Base-by-base conservation (phyloP, 1,140 invertebrate genomes). In the Mercenaria mercenaria region DNA sequence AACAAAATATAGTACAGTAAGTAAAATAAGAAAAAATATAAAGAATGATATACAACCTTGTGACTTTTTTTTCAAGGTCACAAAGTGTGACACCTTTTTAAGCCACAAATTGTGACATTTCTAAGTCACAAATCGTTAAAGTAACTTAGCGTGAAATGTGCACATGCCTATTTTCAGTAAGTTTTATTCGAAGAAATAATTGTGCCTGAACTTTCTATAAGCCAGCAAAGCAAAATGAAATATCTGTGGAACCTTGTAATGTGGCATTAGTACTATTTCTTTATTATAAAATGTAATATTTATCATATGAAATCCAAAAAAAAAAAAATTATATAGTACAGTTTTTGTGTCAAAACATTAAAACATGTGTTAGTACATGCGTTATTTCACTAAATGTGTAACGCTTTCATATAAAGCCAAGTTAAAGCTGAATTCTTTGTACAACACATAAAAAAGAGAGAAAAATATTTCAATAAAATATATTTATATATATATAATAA, bases 381-480 rank as follows among this genome's bases (percentile, higher is more conserved):
- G n/a, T n/a, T n/a, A n/a, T n/a, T n/a, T n/a, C n/a, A n/a, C n/a
- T 64, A 39, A 39, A 72, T 29, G 29, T 72, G 34, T 72, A 29
- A 15, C 37, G 32, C 18, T 29, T 72, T 39, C 20, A 72, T 37
- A 23, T 20, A 72, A 72, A 72, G 34, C 67, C 20, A 18, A 20
- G 3, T 72, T 39, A 39, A 72, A 72, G 67, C 67, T 39, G 10
- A 72, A 72, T 37, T 39, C 67, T 72, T 23, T 72, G 34, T 41
- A 72, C 67, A 41, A 72, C 67, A 72, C 37, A 72, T 72, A 72
- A 39, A n/a, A 39, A 39, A 72, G 18, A 37, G 67, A 39, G 34
- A 72, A 72, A 72, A 72, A 39, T 18, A 11, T 72, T 72, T 72
- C 41, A 50, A 79, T 79, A 79, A 79, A 79, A 79, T 79, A 79